Conservation (phyloP, 2,113 vertebrate genomes). For the Trichomycterus rosablanca region DNA sequence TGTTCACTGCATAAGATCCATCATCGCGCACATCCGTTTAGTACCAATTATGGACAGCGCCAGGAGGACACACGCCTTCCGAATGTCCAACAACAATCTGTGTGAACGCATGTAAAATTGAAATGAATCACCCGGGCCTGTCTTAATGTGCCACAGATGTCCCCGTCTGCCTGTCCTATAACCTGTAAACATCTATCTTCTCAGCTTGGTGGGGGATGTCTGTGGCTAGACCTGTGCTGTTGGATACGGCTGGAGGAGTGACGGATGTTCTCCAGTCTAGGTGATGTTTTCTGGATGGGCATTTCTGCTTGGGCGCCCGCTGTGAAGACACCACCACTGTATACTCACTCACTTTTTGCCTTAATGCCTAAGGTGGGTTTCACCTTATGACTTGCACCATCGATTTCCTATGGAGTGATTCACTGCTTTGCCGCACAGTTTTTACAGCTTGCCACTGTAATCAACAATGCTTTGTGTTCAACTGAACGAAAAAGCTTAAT, state of each 20-base stretch:
- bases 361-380: background rate
- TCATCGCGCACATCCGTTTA: slow-evolving; percentile 26
- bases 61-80: slow-evolving; percentile 17
- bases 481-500: no score
- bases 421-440: no score
- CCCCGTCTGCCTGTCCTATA: slow-evolving; percentile 18
- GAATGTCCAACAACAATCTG: slow-evolving; percentile 38
- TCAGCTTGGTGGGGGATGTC: slow-evolving; percentile 22
- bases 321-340: slow-evolving; percentile 6
- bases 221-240: slow-evolving; percentile 3
- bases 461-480: no score
- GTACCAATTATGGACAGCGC: slow-evolving; percentile 33
- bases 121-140: slow-evolving; percentile 41
- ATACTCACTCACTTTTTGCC: background rate
- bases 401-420: no score
- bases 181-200: slow-evolving; percentile 39
- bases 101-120: slow-evolving; percentile 38
- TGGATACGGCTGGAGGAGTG: slow-evolving; percentile 21
- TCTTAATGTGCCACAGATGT: slow-evolving; percentile 41
- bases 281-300: slow-evolving; percentile 41
- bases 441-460: no score
- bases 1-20: slow-evolving; percentile 19
- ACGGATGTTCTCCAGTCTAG: slow-evolving; percentile 39
- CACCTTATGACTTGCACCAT: slow-evolving; percentile 25
- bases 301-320: slow-evolving; percentile 27